Percentiles rank a stretch among this genome's conserved stretches.
These are phyloP conservation scores for Lemur catta DNA, from an alignment of 2,797 vertebrate genomes.

Conservation along the genomic window DNA sequence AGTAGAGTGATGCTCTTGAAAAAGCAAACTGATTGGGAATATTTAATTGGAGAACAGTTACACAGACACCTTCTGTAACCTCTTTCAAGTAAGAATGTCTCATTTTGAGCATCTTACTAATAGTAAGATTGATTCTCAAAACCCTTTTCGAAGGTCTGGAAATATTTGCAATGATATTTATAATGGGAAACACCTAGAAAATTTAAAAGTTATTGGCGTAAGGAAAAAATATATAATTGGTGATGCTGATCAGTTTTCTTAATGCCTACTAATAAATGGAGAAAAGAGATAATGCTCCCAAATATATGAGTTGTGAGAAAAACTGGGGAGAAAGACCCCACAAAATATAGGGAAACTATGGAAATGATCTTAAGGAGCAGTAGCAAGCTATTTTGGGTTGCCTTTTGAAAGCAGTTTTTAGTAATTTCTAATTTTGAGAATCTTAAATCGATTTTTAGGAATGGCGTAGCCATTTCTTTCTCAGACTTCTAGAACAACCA, in stretches of 20 bases:
- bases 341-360: not conserved
- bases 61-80: not conserved
- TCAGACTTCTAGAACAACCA: not conserved
- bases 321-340: not conserved
- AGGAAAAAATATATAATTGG: not conserved
- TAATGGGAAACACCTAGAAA: not conserved
- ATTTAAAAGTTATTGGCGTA: not conserved
- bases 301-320: not conserved
- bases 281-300: not conserved
- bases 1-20: not conserved
- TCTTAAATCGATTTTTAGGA: not conserved
- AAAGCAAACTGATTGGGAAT: slow-evolving; percentile 37
- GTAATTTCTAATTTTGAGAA: slow-evolving; percentile 2
- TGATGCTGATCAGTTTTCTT: not conserved
- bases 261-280: not conserved
- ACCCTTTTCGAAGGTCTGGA: not conserved
- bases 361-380: not conserved
- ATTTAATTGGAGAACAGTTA: slow-evolving; percentile 34
- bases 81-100: not conserved
- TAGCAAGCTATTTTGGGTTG: not conserved
- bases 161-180: not conserved
- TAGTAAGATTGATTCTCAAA: not conserved
- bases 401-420: not conserved
- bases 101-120: not conserved
- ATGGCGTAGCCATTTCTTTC: not conserved